Base-by-base conservation (phyloP, 2,888 invertebrate genomes). In the Cryptus viduatorius region DNA sequence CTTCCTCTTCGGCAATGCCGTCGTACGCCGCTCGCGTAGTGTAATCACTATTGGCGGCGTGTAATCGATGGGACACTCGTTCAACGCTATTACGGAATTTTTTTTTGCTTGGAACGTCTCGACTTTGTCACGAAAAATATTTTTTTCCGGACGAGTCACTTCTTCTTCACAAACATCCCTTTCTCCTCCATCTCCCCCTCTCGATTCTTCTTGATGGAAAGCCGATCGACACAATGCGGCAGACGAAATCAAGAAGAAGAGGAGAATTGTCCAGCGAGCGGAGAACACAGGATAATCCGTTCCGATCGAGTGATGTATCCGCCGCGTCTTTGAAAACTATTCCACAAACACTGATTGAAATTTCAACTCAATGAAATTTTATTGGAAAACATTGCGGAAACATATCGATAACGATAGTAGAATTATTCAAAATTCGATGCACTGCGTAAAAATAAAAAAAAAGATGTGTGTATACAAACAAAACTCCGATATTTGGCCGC, bases 1-100 rank as follows among this genome's bases (percentile, higher is more conserved):
- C 50, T 76, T 76, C n/a, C 76, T 31, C 59, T 59, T 72, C 42
- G 65, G 65, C 24, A 76, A 50, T n/a, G 65, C 65, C 0, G 42
- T 61, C 12, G 42, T 14, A 53, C 76, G 76, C 7, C 53, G 16
- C 2, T 37, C 75, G 31, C 75, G 75, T 10, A 31, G 4, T 7
- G 48, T 48, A 4, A 31, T 19, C 8, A 48, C 48, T 3, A 5
- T 48, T 4, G 48, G 0, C 8, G 31, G 61, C 5, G 46, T 10
- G 12, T 4, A 48, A 48, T 75, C 64, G 19, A 48, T 10, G 4
- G 16, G 16, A 1, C 5, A 10, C 31, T 48, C 37, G 48, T 48
- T 48, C 48, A 31, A 16, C 4, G 4, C 5, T 10, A 10, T 46
- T 0, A 4, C 56, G 8, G 24, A 29, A 75, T 75, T 75, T 37